These are phyloP conservation scores for Pristionchus arcanus DNA, from an alignment of 2,888 invertebrate species.

Conservation along the genomic window DNA sequence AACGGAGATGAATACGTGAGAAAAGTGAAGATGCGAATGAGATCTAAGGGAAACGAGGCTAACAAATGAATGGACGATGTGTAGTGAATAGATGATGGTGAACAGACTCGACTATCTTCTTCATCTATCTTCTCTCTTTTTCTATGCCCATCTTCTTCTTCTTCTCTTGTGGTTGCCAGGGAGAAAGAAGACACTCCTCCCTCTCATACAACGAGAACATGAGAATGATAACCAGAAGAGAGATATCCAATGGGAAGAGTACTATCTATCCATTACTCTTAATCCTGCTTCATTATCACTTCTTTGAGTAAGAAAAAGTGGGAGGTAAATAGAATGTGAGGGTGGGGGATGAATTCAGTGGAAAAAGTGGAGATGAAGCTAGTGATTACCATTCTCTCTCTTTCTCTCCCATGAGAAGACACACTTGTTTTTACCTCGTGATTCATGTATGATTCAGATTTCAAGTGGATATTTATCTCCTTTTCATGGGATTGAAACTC, in stretches of 20 bases:
- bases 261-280: neutral
- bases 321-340: neutral
- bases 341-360: neutral
- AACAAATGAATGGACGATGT: neutral
- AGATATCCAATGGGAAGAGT: neutral
- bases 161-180: constrained; percentile 10
- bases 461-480: neutral
- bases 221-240: too few relatives aligned
- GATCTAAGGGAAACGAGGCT: neutral
- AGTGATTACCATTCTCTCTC: constrained; percentile 12
- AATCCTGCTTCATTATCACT: neutral
- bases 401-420: neutral
- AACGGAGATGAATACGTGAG: neutral
- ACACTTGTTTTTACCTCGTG: neutral
- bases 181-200: constrained; percentile 25
- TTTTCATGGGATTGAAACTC: neutral
- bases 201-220: neutral
- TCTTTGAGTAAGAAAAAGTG: neutral
- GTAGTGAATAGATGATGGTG: neutral
- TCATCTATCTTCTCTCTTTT: neutral
- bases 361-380: neutral
- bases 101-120: neutral
- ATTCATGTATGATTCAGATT: constrained; percentile 4
- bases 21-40: neutral
- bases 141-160: constrained; percentile 12